Percentiles rank a stretch among this genome's conserved stretches.
Conservation (phyloP, 64 coral and sea anemone genomes). For the Stichodactyla helianthus region DNA sequence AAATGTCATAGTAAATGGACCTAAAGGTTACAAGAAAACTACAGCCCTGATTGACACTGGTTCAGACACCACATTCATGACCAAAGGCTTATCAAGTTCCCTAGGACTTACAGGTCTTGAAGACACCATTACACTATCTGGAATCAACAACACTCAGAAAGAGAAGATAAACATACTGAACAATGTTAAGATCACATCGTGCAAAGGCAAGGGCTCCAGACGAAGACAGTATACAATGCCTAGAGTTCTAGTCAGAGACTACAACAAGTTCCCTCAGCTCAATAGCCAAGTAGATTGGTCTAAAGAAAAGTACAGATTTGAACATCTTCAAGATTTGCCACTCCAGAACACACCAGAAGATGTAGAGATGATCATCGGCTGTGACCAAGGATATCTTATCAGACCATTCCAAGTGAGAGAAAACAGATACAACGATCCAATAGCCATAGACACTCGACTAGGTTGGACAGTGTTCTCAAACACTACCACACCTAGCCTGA, state of each 20-base stretch:
- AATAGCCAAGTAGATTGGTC: neutral
- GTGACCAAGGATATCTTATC: conserved; percentile 3
- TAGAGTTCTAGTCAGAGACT: neutral
- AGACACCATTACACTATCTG: neutral
- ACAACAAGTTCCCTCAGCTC: neutral
- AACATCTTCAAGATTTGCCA: neutral
- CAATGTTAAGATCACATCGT: neutral
- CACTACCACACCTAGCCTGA: neutral
- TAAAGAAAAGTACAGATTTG: neutral
- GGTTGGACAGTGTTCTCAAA: conserved; percentile 15
- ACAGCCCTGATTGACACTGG: conserved; percentile 25
- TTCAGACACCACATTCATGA: conserved; percentile 22
- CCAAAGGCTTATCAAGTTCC: neutral
- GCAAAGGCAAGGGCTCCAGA: neutral
- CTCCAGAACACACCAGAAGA: neutral
- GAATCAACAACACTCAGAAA: neutral
- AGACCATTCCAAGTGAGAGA: neutral
- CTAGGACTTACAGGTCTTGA: conserved; percentile 6
- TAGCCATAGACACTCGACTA: neutral
- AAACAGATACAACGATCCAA: neutral
- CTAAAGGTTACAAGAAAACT: neutral
- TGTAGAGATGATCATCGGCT: neutral
- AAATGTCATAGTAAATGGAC: conserved; percentile 11
- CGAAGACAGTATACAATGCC: neutral
- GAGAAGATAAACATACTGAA: neutral